Evolutionary conservation across 2,113 vertebrate genomes (phyloP).

Genomic region (Corydoras maculifer): DNA sequence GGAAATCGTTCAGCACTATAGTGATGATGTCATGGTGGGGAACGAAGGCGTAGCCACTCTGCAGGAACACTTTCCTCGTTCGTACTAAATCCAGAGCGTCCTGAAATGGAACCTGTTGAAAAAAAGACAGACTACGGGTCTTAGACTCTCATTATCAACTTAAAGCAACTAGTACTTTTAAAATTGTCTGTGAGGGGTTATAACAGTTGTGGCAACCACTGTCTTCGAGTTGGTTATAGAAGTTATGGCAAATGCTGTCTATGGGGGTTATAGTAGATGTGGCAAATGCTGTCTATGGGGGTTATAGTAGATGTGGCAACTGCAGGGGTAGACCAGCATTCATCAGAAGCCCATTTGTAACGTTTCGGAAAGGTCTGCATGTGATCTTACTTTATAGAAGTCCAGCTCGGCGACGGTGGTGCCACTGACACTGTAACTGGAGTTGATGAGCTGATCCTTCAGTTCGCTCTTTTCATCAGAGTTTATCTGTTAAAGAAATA

Average conservation of each 20-base stretch:
- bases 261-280: too few species aligned
- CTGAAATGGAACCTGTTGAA: constrained; percentile 79
- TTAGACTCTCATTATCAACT: too few species aligned
- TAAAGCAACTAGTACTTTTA: too few species aligned
- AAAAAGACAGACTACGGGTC: background rate
- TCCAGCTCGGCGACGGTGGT: constrained; percentile 57
- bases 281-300: too few species aligned
- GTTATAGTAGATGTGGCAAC: too few species aligned
- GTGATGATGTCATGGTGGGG: constrained; percentile 81
- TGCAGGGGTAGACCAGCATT: too few species aligned
- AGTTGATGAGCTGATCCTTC: constrained; percentile 62
- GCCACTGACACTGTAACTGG: constrained; percentile 61
- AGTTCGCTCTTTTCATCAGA: constrained; percentile 65
- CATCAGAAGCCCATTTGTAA: background rate
- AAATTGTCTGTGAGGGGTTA: too few species aligned
- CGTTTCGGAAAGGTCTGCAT: background rate
- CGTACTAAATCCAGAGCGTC: constrained; percentile 89
- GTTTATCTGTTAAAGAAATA: constrained; percentile 61
- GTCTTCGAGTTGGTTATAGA: too few species aligned
- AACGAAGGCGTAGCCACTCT: constrained; percentile 79
- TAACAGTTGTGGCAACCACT: too few species aligned
- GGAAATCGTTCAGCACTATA: constrained; percentile 86
- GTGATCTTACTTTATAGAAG: constrained; percentile 79
- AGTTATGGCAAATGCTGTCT: too few species aligned
- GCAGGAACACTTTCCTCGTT: constrained; percentile 81